These are phyloP conservation scores for Lemur catta DNA, from an alignment of 2,797 vertebrate species.

Conservation along the genomic window DNA sequence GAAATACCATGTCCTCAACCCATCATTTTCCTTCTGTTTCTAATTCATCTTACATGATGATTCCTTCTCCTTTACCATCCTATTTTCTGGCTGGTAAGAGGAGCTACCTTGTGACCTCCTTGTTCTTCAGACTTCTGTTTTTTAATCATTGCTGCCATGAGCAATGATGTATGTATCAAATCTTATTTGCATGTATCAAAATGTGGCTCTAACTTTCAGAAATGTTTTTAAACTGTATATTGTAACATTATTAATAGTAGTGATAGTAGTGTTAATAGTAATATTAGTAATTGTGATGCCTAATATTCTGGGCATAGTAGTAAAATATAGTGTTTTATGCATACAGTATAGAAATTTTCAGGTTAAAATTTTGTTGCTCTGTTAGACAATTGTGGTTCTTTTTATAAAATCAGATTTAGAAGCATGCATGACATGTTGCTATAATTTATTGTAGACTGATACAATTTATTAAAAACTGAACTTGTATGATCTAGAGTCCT, in stretches of 20 bases:
- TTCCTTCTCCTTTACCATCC: neutral
- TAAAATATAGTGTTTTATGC: neutral
- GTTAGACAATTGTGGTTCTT: neutral
- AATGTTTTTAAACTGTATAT: neutral
- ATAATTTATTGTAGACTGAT: constrained; percentile 7
- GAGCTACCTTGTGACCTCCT: too few species aligned
- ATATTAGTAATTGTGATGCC: neutral
- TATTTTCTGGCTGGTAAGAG: neutral
- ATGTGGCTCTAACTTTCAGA: neutral
- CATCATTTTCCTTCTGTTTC: neutral
- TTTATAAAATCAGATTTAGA: neutral
- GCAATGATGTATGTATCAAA: too few species aligned
- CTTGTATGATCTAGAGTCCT: neutral
- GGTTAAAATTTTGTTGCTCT: neutral
- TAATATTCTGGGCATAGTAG: neutral
- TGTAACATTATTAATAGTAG: neutral
- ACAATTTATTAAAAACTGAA: constrained; percentile 47
- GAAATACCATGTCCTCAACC: neutral
- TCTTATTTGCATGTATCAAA: neutral
- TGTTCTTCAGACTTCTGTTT: neutral
- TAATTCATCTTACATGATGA: neutral
- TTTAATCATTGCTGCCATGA: neutral
- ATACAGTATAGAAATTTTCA: neutral
- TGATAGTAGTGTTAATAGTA: neutral
- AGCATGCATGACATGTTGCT: constrained; percentile 6